Base-by-base conservation (phyloP, 2,888 invertebrate genomes). In the Morinoia aosen region DNA sequence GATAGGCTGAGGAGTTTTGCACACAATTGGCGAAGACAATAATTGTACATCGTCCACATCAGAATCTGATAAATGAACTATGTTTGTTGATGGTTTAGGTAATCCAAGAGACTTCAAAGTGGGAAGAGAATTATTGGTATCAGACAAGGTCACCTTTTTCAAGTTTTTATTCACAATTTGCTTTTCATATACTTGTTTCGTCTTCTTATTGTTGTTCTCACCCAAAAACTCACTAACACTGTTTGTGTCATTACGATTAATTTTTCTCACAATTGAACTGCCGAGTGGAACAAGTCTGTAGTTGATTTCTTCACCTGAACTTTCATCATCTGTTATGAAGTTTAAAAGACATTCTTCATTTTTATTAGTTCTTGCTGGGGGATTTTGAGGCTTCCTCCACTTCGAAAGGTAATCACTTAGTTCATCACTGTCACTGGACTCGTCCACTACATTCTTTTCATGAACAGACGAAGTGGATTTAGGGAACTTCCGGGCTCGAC, bases 291-390 rank as follows among this genome's bases (percentile, higher is more conserved):
- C 16, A 12, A 93, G 57, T 10, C n/a, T 93, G 25, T 57, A 93
- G 11, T 33, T 48, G 11, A 90, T 93, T 48, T n/a, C 95, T 58
- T 95, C 96, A 48, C 95, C 96, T 39, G 94, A 95, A 95, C 95
- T 95, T 7, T 90, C 76, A 76, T 95, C 96, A 95, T 96, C 96
- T 56, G 93, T 95, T 3, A 96, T 91, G 33, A 96, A 93, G 57
- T 56, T 11, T 57, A 58, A 56, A 2, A 93, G 25, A 33, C n/a
- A 10, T 33, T 39, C 93, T 0, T 57, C 58, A 2, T 40, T 90
- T 90, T 19, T 25, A 40, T 90, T 40, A 39, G 90, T 12, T 90
- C 5, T 90, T 40, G 39, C 48, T 16, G 40, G 40, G 0, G 48
- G 40, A 48, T 8, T 56, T 57, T 56, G 91, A 48, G 39, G n/a